These are phyloP conservation scores for Hydrolagus colliei DNA, from an alignment of 2,797 vertebrate species.

Conservation along the genomic window DNA sequence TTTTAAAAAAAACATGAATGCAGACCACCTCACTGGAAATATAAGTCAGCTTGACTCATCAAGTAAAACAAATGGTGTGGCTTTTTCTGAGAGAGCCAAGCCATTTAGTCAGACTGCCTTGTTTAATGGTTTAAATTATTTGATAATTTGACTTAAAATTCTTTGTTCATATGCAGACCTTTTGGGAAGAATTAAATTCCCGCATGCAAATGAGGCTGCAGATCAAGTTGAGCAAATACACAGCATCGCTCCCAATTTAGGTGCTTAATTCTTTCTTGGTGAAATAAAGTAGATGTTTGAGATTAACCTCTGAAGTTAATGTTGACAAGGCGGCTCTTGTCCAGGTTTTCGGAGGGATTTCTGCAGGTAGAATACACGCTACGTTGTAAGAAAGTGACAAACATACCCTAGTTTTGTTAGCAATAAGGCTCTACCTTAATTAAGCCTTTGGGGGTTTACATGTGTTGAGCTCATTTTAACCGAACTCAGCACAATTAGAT, in stretches of 20 bases:
- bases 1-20: conserved; percentile 64
- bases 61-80: conserved; percentile 46
- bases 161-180: conserved; percentile 61
- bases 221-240: conserved; percentile 47
- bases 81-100: background rate
- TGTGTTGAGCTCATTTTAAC: conserved; percentile 87
- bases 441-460: conserved; percentile 88
- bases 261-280: conserved; percentile 42
- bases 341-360: conserved; percentile 41
- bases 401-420: conserved; percentile 47
- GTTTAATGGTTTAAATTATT: conserved; percentile 25
- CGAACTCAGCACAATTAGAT: conserved; percentile 89
- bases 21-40: conserved; percentile 45
- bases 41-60: conserved; percentile 67
- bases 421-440: conserved; percentile 74
- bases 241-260: conserved; percentile 43
- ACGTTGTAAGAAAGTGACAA: conserved; percentile 47
- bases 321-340: conserved; percentile 48
- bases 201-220: conserved; percentile 63
- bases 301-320: conserved; percentile 44
- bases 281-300: conserved; percentile 38
- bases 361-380: conserved; percentile 52
- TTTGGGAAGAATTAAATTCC: conserved; percentile 59
- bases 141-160: conserved; percentile 24
- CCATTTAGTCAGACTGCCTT: background rate